Conservation (phyloP, 2,888 invertebrate species). For the Coelopa pilipes region DNA sequence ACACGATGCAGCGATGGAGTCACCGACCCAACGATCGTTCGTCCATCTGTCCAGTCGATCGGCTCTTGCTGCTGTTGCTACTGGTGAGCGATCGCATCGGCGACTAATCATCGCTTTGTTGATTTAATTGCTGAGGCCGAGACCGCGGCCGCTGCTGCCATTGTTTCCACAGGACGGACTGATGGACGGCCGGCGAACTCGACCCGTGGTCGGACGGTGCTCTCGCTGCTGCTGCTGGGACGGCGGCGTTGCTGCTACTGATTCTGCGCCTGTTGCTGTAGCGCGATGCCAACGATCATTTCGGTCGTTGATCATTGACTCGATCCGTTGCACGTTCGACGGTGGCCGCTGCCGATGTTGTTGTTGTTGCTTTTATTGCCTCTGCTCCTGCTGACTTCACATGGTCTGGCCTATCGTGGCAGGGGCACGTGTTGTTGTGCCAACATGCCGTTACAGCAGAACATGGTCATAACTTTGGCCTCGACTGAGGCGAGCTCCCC, state of each 20-base stretch:
- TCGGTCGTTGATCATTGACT: constrained; percentile 11
- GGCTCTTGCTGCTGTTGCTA: too few relatives aligned
- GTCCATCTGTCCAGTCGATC: too few relatives aligned
- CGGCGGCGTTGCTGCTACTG: too few relatives aligned
- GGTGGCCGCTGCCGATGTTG: background rate
- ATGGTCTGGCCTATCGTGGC: background rate
- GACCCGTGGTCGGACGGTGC: too few relatives aligned
- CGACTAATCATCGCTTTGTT: too few relatives aligned
- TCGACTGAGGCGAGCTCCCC: background rate
- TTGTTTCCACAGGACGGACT: constrained; percentile 35
- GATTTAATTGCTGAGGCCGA: too few relatives aligned
- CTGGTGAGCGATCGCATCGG: too few relatives aligned
- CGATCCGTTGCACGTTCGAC: constrained; percentile 11
- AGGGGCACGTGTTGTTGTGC: background rate
- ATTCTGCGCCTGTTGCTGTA: background rate
- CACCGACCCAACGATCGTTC: too few relatives aligned
- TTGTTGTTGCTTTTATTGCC: constrained; percentile 5
- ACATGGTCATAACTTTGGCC: constrained; percentile 6
- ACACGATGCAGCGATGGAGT: too few relatives aligned
- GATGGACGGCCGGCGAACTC: too few relatives aligned
- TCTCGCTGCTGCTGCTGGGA: too few relatives aligned
- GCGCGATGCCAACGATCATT: background rate
- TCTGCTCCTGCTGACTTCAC: background rate
- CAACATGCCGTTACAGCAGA: constrained; percentile 7
- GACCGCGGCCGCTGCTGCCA: constrained; percentile 30